Evolutionary conservation across 2,113 vertebrate genomes (phyloP), one percentile per base, ranked within the genome.

Genomic region (Proteles cristata): DNA sequence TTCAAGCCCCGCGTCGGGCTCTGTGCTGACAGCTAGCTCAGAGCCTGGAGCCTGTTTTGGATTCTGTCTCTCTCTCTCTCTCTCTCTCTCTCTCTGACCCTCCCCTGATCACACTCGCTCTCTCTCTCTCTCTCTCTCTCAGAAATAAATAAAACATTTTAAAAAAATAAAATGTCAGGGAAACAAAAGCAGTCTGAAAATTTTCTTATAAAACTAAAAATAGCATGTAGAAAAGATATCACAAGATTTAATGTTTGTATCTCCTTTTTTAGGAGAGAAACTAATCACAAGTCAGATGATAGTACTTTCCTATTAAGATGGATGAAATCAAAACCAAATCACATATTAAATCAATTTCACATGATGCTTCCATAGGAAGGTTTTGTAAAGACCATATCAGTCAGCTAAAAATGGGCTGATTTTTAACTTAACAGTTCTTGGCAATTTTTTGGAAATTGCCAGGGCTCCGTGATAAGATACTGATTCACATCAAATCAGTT

Each of bases 141-240:
- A 39, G 39, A 39, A 39, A 39, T 39, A 39, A 39, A 39, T 39
- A 39, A 39, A 39, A 39, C 39, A 39, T 39, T 39, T 39, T 39
- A 39, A 39, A 39, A 39, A 39, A 39, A 39, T 92, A 82, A 69
- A 94, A 91, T 48, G 31, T 81, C 39, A 86, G 25, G 25, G 92
- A 89, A 88, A 89, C 8, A 58, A 19, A 69, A 92, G 48, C 6
- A 53, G 16, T 89, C 23, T 68, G 26, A 95, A 80, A 68, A 84
- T 4, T 39, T 96, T 81, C 48, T 87, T 84, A 83, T 63, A 28
- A 92, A 96, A 96, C 66, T 63, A 96, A 94, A 96, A 92, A 82
- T 48, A 80, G 39, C 65, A 50, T 11, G 5, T 7, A 61, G 11
- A 5, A 16, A 88, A 94, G 33, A 25, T 92, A 92, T 63, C 48